Base-by-base conservation (phyloP, 2,113 vertebrate species). In the Probosciger aterrimus region DNA sequence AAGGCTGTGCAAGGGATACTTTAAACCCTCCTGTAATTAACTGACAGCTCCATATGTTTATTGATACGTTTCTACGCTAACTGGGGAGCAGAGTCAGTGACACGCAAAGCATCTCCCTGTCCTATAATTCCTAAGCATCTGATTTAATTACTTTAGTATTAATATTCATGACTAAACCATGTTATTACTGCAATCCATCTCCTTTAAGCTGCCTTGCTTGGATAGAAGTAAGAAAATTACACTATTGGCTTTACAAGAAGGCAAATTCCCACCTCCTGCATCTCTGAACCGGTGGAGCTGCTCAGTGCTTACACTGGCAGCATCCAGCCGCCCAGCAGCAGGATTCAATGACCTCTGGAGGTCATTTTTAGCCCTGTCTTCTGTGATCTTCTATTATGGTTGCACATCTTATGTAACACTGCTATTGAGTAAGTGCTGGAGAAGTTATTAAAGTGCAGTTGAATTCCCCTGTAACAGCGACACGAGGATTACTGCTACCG, bases 331-430 rank as follows among this genome's bases (percentile, higher is more conserved):
- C 69, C 65, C 46, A 4, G 8, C 23, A 5, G 80, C 76, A 67
- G 83, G 35, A 84, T 17, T 17, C 53, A 47, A 44, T 0, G 8
- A 91, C 86, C 35, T 95, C 73, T 2, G 4, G 95, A 96, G 89
- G 93, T 75, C 89, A 52, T 52, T 84, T 89, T 81, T 68, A 89
- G 94, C 81, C 92, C 80, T 84, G 86, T 84, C 92, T 93, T 64
- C 69, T 82, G 10, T 7, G 47, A 84, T 97, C 86, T 90, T 43
- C 88, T 70, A 4, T 55, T 47, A 59, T 1, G 25, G 64, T 17
- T 81, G 88, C 68, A 90, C 82, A 74, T 75, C 80, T 96, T 94
- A 81, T n/a, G 11, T 94, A 94, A 97, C 7, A 1, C 17, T 86
- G 37, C 82, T 67, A 28, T 33, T 57, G 46, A 81, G 7, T 70